Evolutionary conservation across 2,888 invertebrate species (phyloP), one percentile per base, ranked within the genome.

Genomic region (Clepsis dumicolana): DNA sequence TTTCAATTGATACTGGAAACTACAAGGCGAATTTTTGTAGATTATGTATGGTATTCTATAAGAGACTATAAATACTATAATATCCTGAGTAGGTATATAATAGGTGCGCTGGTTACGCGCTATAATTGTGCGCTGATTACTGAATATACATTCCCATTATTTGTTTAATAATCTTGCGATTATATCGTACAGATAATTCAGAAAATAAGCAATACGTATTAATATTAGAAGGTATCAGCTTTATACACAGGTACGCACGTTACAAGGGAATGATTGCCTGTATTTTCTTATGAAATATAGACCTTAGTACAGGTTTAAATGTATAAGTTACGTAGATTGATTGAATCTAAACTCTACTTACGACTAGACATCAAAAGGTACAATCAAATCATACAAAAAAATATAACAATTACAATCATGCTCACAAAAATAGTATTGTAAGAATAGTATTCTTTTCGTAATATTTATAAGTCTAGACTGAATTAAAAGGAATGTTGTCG

Each of bases 401-500:
- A 62, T 32, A 63, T 57, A 68, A 68, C 68, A 59, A 57, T 52
- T 67, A 57, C 56, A 57, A 18, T 48, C 56, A 59, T 64, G 64
- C n/a, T 68, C 57, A 63, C 68, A 59, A 68, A 68, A 64, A 63
- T 57, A 63, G 62, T 67, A 25, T 56, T 35, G 21, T 29, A 67
- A 66, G 66, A 66, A 62, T 63, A 29, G n/a, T 56, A 63, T 67
- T 67, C 41, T 60, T 29, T 41, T 63, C 10, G 21, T 27, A 57
- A 50, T 67, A 62, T 56, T 63, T 56, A 67, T 41, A 16, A 63
- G 38, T 62, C 67, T 67, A 63, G 62, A 56, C 56, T 56, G 69
- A 73, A 71, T 77, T 74, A 75, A 77, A 79, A 82, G 83, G 83
- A 85, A 86, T 85, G 83, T 84, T 72, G 75, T 71, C 75, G 72